Percentiles rank a stretch among this genome's conserved stretches.
These are phyloP conservation scores for Galaxea fascicularis DNA, from an alignment of 92 coral and sea anemone genomes.

Conservation along the genomic window DNA sequence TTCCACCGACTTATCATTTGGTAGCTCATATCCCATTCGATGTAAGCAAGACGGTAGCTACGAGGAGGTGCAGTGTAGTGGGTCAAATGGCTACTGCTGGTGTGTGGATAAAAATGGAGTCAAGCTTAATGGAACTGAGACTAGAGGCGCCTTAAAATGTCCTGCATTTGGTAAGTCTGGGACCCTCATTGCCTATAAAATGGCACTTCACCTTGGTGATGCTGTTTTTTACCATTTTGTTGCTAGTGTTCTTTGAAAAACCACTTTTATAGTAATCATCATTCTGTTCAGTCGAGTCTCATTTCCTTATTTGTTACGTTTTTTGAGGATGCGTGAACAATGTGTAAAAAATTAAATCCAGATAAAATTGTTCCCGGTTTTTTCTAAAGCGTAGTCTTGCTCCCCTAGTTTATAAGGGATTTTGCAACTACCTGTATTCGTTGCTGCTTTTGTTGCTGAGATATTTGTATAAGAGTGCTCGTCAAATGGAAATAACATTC, in stretches of 20 bases:
- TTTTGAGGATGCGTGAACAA: too few species aligned
- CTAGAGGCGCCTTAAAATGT: constrained; percentile 77
- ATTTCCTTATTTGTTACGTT: too few species aligned
- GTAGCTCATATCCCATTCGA: constrained; percentile 57
- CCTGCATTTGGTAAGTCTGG: constrained; percentile 73
- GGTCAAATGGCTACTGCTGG: constrained; percentile 83
- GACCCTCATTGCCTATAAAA: neutral
- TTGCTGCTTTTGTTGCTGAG: too few species aligned
- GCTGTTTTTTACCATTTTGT: neutral
- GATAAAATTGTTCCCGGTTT: too few species aligned
- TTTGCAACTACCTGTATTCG: too few species aligned
- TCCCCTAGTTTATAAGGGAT: too few species aligned
- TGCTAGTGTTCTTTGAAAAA: neutral
- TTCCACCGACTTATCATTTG: constrained; percentile 25
- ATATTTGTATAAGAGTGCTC: too few species aligned
- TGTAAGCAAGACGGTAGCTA: constrained; percentile 80
- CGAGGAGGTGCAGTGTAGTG: constrained; percentile 81
- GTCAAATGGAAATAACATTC: too few species aligned
- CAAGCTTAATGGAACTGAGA: constrained; percentile 65
- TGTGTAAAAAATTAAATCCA: too few species aligned
- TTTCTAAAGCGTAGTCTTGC: too few species aligned
- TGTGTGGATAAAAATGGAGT: constrained; percentile 76
- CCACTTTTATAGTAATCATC: too few species aligned
- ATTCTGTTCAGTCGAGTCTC: too few species aligned
- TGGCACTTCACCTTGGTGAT: neutral